phyloP scores from a whole-genome alignment of 2,797 vertebrate genomes.

The Pangasius mekongensis region DNA sequence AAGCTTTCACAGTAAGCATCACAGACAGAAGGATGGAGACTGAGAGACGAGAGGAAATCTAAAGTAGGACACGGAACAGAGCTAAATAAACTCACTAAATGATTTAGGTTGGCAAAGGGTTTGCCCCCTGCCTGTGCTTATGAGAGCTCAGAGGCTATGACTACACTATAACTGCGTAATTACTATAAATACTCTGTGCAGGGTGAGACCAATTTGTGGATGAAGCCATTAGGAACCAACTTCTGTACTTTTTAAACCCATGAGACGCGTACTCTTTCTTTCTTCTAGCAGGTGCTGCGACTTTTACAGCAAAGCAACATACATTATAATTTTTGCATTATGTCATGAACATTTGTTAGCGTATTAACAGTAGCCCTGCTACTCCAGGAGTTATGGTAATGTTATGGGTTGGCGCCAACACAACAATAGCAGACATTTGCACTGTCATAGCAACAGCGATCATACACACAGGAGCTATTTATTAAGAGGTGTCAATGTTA shows the following conservation, averaged over 20 bases:
- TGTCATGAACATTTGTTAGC: neutral
- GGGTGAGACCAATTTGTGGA: neutral
- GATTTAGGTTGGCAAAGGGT: neutral
- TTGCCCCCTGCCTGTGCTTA: slow-evolving; percentile 20
- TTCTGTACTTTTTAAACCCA: neutral
- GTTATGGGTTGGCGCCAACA: neutral
- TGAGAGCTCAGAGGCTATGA: neutral
- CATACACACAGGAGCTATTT: neutral
- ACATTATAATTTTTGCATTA: neutral
- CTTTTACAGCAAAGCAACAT: neutral
- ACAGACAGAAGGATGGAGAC: neutral
- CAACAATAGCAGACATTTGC: neutral
- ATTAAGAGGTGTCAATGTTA: neutral
- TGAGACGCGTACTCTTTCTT: neutral
- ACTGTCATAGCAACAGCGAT: neutral
- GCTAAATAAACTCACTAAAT: slow-evolving; percentile 12
- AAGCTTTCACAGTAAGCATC: neutral
- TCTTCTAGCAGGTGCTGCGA: neutral
- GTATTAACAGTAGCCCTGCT: neutral
- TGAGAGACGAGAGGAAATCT: neutral
- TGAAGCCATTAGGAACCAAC: neutral
- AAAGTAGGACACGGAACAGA: slow-evolving; percentile 1
- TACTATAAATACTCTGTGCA: slow-evolving; percentile 21
- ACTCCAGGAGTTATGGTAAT: neutral
- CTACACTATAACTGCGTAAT: slow-evolving; percentile 10